Conservation (phyloP, 1,140 invertebrate genomes). For the Trachymyrmex cornetzi region DNA sequence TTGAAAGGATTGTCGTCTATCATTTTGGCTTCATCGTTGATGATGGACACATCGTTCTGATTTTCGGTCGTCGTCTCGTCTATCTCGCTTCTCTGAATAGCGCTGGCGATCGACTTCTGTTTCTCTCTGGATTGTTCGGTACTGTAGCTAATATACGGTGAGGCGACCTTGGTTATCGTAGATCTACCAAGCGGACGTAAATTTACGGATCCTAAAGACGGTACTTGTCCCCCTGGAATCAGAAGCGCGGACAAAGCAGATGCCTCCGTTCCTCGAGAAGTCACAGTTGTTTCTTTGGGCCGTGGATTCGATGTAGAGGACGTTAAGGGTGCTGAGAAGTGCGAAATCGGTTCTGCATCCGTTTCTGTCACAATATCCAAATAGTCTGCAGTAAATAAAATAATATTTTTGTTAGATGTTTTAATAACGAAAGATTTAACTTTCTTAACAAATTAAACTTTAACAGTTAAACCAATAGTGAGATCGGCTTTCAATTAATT, state of each 20-base stretch:
- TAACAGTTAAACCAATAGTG: not conserved
- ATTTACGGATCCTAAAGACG: constrained; percentile 73
- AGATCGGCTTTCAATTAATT: not conserved
- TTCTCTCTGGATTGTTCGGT: constrained; percentile 67
- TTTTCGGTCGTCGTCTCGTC: constrained; percentile 37
- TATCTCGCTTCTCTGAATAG: constrained; percentile 55
- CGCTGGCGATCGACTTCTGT: constrained; percentile 47
- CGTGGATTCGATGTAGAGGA: constrained; percentile 25
- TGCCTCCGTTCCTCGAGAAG: constrained; percentile 76
- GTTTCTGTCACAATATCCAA: not conserved
- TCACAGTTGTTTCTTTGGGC: constrained; percentile 38
- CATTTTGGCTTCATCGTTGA: constrained; percentile 73
- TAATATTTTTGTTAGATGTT: not conserved
- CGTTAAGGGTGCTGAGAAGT: not conserved
- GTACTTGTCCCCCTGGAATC: constrained; percentile 88
- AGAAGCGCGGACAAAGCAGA: constrained; percentile 87
- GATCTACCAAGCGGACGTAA: constrained; percentile 85
- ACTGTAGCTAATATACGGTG: constrained; percentile 82
- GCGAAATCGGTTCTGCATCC: constrained; percentile 3
- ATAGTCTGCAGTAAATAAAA: constrained; percentile 45
- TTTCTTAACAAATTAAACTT: not conserved
- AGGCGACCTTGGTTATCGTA: constrained; percentile 90
- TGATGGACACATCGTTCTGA: constrained; percentile 36
- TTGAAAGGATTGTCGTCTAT: constrained; percentile 87
- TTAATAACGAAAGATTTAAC: not conserved